phyloP scores from a whole-genome alignment of 2,113 vertebrate species.

The Empidonax traillii region DNA sequence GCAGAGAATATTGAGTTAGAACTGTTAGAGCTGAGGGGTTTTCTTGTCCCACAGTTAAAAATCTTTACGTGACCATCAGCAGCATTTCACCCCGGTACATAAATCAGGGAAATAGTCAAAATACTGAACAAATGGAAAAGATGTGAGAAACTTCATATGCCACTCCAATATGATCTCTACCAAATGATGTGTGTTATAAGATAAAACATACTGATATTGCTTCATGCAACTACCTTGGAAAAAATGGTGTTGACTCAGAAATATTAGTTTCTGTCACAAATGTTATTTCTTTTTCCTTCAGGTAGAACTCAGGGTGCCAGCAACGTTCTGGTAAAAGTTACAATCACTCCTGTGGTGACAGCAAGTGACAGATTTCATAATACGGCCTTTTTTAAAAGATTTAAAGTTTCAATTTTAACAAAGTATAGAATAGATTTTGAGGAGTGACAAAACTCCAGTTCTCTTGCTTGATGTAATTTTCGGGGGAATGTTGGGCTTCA shows the following conservation, averaged over 20 bases:
- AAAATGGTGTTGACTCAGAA: constrained; percentile 34
- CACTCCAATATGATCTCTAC: constrained; percentile 5
- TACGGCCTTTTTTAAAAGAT: neutral
- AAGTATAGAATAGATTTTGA: neutral
- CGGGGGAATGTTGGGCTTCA: neutral
- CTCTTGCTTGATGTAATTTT: neutral
- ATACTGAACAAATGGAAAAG: neutral
- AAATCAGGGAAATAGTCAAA: constrained; percentile 1
- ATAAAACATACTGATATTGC: neutral
- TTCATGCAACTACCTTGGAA: neutral
- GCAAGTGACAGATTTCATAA: constrained; percentile 40
- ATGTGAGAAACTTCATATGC: neutral
- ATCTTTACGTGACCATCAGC: neutral
- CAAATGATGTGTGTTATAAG: neutral
- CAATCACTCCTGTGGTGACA: constrained; percentile 25
- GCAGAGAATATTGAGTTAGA: neutral
- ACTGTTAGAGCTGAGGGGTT: neutral
- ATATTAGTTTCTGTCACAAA: constrained; percentile 38
- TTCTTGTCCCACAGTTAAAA: neutral
- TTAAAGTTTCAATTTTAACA: constrained; percentile 30
- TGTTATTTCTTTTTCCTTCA: constrained; percentile 8
- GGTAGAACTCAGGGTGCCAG: constrained; percentile 6
- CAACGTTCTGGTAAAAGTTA: constrained; percentile 23
- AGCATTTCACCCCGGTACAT: neutral
- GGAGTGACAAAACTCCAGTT: neutral